Evolutionary conservation across 2,888 invertebrate species (phyloP).

Genomic region (Noctua janthe): DNA sequence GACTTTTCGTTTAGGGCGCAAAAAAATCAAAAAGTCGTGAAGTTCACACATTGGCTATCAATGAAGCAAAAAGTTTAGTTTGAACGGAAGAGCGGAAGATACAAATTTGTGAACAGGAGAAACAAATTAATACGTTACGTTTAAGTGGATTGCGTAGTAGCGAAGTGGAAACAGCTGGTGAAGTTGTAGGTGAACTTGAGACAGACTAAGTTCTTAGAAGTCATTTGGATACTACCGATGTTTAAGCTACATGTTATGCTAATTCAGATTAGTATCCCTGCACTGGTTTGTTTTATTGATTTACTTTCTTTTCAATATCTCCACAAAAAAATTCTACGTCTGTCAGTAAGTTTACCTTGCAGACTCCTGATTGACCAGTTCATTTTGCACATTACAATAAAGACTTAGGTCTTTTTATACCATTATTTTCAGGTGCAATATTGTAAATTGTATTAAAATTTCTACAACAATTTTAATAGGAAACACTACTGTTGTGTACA

Average conservation of each 20-base stretch:
- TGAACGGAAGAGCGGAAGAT: conserved; percentile 81
- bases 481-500: conserved; percentile 58
- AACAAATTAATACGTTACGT: conserved; percentile 84
- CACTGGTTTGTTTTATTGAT: neutral
- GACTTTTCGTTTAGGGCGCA: conserved; percentile 60
- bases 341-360: neutral
- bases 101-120: conserved; percentile 88
- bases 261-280: conserved; percentile 22
- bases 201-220: conserved; percentile 47
- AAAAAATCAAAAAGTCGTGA: conserved; percentile 62
- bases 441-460: conserved; percentile 13
- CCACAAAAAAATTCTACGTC: too few relatives aligned
- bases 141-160: conserved; percentile 61
- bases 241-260: conserved; percentile 23
- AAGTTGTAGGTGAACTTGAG: conserved; percentile 52
- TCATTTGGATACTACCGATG: conserved; percentile 21
- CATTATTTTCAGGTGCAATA: neutral
- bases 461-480: conserved; percentile 41
- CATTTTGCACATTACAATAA: neutral
- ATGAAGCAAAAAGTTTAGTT: conserved; percentile 70
- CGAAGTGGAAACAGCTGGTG: conserved; percentile 86
- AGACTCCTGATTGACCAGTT: neutral
- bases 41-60: conserved; percentile 64
- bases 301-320: neutral
- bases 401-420: neutral